These are phyloP conservation scores for Vipera latastei DNA, from an alignment of 2,797 vertebrate genomes.

Conservation along the genomic window DNA sequence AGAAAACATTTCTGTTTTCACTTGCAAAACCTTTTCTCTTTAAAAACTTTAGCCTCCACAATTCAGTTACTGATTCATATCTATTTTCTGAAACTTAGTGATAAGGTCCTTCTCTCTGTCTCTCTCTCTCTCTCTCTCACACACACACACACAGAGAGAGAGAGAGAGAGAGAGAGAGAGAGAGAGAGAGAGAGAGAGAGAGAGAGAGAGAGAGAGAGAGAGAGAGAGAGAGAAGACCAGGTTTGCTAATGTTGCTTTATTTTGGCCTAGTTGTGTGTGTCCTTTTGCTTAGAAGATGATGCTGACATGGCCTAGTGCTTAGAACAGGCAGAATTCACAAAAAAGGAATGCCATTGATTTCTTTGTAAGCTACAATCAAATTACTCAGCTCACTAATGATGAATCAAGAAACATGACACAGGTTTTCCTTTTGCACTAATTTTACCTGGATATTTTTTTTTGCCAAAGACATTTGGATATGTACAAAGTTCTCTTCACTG, in stretches of 20 bases:
- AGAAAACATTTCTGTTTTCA: background rate
- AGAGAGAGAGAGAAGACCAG: background rate
- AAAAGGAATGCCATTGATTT: conserved; percentile 61
- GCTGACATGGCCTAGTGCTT: conserved; percentile 23
- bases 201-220: no score
- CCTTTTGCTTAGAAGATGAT: conserved; percentile 42
- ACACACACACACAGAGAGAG: background rate
- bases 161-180: no score
- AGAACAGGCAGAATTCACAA: conserved; percentile 43
- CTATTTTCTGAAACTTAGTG: background rate
- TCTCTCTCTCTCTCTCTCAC: background rate
- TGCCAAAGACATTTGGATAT: background rate
- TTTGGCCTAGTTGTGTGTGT: background rate
- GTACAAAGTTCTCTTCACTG: background rate
- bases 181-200: no score
- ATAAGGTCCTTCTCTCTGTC: background rate
- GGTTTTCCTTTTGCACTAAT: conserved; percentile 32
- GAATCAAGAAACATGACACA: conserved; percentile 46
- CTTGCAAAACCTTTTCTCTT: no score
- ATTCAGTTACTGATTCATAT: background rate
- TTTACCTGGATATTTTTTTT: conserved; percentile 8
- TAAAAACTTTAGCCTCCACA: background rate
- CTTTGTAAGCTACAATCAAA: conserved; percentile 63
- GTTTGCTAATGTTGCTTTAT: background rate
- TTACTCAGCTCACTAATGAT: conserved; percentile 56